Evolutionary conservation across 2,888 invertebrate species (phyloP), one percentile per base, ranked within the genome.

Genomic region (Nemotelus nigrinus): DNA sequence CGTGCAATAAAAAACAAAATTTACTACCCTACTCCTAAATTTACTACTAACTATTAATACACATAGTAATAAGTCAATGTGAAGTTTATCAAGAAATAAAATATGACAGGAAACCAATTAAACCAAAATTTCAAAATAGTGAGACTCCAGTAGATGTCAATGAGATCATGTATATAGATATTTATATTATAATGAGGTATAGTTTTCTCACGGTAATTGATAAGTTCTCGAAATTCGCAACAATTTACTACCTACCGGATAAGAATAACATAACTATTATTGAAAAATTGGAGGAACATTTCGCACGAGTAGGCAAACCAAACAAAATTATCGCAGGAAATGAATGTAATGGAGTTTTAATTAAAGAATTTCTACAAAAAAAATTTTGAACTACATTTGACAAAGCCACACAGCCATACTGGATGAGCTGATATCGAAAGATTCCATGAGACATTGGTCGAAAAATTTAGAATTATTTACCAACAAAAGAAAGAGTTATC

Each of bases 201-300:
- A n/a, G n/a, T 3, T 79, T 78, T 57, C 70, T 79, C 10, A 79
- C 78, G 3, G 72, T 60, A 44, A 78, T 80, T 6, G 78, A 79
- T 63, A 79, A 65, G 74, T 77, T 78, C 63, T 79, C 79, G 10
- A 79, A 80, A 77, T 68, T 77, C n/a, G 64, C 78, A 0, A 2
- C 2, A 1, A 63, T 2, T 3, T 1, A 58, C 1, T 1, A 7
- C 1, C 1, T 2, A 7, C 1, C 2, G 1, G 25, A 58, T 5
- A 58, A 58, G 2, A 58, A 58, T 25, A 1, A 1, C 2, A 45
- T 65, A 5, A 65, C 65, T 2, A 2, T 65, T n/a, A 65, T 65
- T 2, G 2, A 47, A 1, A 1, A 1, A 1, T 1, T 58, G 1
- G 1, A 2, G 1, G 58, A 58, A 58, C 8, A 25, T 5, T 1